Conservation (phyloP, 2,797 vertebrate species). For the Spea hammondii region DNA sequence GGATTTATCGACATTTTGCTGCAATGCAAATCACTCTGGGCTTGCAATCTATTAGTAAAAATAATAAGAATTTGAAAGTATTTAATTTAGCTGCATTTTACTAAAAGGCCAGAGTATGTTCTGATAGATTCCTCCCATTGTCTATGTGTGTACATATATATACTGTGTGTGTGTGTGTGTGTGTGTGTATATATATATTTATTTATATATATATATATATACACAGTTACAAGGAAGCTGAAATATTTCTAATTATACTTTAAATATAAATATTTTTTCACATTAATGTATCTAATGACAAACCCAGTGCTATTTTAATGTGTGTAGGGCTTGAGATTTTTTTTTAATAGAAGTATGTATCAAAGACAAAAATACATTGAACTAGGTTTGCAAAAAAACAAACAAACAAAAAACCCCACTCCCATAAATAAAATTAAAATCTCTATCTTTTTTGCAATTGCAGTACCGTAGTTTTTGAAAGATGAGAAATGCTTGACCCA, state of each 20-base stretch:
- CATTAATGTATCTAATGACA: not conserved
- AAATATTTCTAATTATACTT: not conserved
- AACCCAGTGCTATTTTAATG: not conserved
- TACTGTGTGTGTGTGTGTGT: not conserved
- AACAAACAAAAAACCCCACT: too few species aligned
- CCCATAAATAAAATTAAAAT: too few species aligned
- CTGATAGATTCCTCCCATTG: constrained; percentile 47
- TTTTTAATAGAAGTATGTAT: not conserved
- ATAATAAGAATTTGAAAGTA: constrained; percentile 35
- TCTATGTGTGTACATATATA: not conserved
- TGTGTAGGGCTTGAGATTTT: not conserved
- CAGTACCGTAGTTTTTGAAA: too few species aligned
- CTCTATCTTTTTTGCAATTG: too few species aligned
- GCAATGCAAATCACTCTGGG: constrained; percentile 20
- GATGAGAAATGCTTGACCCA: too few species aligned
- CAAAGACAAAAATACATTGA: not conserved
- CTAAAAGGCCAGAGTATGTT: constrained; percentile 9
- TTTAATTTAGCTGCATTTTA: constrained; percentile 13
- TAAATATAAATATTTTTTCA: too few species aligned
- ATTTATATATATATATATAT: constrained; percentile 25
- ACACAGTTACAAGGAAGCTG: constrained; percentile 33
- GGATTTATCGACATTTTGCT: constrained; percentile 42
- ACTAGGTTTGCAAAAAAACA: not conserved
- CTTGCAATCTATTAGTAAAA: constrained; percentile 21
- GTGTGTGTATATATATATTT: not conserved